A percentile compares a stretch with the other conserved stretches of the same genome.
These are phyloP conservation scores for Seriola dumerili DNA, from an alignment of 2,113 vertebrate species.

Conservation along the genomic window DNA sequence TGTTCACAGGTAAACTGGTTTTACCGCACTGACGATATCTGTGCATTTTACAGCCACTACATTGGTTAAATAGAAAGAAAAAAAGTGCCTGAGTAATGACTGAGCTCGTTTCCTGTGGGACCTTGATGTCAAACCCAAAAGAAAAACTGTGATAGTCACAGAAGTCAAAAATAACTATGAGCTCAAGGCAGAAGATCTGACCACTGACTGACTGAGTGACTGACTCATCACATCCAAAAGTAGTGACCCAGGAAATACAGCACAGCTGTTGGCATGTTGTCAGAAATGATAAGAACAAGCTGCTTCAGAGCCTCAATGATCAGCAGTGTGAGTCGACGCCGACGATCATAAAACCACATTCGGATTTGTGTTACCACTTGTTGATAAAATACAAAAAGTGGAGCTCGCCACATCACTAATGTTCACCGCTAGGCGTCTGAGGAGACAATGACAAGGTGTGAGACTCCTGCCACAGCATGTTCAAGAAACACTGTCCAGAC, in stretches of 20 bases:
- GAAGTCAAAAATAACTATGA: background rate
- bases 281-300: background rate
- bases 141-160: background rate
- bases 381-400: background rate
- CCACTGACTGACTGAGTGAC: background rate
- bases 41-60: background rate
- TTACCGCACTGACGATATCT: background rate
- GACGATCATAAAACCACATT: background rate
- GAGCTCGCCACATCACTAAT: background rate
- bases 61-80: background rate
- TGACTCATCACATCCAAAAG: background rate
- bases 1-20: background rate
- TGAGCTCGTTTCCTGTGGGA: background rate
- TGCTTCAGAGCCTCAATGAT: constrained; percentile 4
- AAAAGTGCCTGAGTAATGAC: background rate
- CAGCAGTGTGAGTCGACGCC: background rate
- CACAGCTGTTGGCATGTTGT: constrained; percentile 2
- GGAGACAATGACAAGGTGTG: constrained; percentile 35
- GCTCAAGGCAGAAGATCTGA: background rate
- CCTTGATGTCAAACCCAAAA: background rate
- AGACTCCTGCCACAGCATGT: constrained; percentile 3
- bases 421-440: constrained; percentile 9
- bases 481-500: background rate
- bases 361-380: background rate
- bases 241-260: background rate